Evolutionary conservation across 2,797 vertebrate genomes (phyloP).

Genomic region (Sandelia bainsii): DNA sequence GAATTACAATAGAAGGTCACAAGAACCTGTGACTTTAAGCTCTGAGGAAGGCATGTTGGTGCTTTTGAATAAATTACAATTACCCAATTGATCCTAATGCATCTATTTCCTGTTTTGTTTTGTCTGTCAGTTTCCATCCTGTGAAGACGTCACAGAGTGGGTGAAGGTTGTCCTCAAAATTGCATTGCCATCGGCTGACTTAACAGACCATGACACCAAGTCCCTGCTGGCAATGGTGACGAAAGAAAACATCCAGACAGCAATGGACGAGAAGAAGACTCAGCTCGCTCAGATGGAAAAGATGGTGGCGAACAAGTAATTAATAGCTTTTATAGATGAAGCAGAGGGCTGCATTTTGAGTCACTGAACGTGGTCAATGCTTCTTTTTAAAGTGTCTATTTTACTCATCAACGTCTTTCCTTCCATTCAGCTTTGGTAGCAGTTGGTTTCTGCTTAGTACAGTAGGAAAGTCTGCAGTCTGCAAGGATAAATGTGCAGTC

Average conservation of each 20-base stretch:
- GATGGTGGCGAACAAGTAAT: constrained; percentile 47
- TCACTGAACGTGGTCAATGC: neutral
- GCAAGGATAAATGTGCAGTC: too few relatives aligned
- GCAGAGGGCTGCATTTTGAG: neutral
- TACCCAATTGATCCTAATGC: too few relatives aligned
- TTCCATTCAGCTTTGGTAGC: too few relatives aligned
- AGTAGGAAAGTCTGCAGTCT: too few relatives aligned
- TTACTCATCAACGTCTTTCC: too few relatives aligned
- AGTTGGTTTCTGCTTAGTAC: neutral
- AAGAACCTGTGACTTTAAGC: too few relatives aligned
- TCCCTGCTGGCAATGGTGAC: constrained; percentile 61
- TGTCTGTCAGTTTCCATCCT: constrained; percentile 56
- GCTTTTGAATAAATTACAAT: too few relatives aligned
- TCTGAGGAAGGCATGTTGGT: too few relatives aligned
- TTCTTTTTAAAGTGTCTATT: neutral
- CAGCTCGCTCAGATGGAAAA: constrained; percentile 41
- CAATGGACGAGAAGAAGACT: constrained; percentile 35
- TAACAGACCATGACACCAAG: constrained; percentile 7
- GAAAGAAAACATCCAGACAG: constrained; percentile 32
- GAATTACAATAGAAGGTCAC: neutral
- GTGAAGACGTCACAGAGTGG: constrained; percentile 38
- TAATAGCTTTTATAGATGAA: neutral
- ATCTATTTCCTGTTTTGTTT: too few relatives aligned
- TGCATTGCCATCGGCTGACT: neutral
- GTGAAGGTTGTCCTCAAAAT: constrained; percentile 50